Base-by-base conservation (phyloP, 30 jellyfish, hydroid and myxozoan species). In the Hydra vulgaris region DNA sequence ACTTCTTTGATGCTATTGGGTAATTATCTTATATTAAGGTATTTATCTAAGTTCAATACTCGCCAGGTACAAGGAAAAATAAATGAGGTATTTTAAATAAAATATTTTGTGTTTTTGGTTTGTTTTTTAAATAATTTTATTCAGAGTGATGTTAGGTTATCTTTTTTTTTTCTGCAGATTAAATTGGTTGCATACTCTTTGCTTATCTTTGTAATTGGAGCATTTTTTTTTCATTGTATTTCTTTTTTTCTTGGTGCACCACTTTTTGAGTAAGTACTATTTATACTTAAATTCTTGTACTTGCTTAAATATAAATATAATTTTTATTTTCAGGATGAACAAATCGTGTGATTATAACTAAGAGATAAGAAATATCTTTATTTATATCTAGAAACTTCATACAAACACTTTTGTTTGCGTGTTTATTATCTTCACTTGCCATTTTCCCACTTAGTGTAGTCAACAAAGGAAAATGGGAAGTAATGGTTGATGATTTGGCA, bases 171-270 rank as follows among this genome's bases (percentile, higher is more conserved):
- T 66, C 23, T 80, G n/a, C 12, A 80, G 87, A 25, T 68, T 3
- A 26, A 27, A 40, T 25, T 80, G 85, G 4, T 80, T 18, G 84
- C 22, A n/a, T 21, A 21, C 24, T 21, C 72, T 23, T 27, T 80
- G 70, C 18, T 53, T 15, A 19, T 74, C 21, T 66, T 40, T 19
- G 81, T 80, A 23, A 7, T 70, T 77, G 96, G 92, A 0, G 74
- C 81, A 40, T 82, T 76, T 23, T 27, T 77, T 67, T 87, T 76
- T 79, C 92, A 87, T 54, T 66, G 76, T 52, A 25, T 87, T 53
- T 26, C 96, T 0, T 54, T 87, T 18, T 17, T 87, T 0, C 83
- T 82, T 82, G 96, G 96, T 25, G 96, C 96, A 21, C 89, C 96
- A 1, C 76, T 87, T 82, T 27, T 82, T 7, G 83, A 87, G 96